Conservation (phyloP, 2,888 invertebrate species). For the Papilio elwesi region DNA sequence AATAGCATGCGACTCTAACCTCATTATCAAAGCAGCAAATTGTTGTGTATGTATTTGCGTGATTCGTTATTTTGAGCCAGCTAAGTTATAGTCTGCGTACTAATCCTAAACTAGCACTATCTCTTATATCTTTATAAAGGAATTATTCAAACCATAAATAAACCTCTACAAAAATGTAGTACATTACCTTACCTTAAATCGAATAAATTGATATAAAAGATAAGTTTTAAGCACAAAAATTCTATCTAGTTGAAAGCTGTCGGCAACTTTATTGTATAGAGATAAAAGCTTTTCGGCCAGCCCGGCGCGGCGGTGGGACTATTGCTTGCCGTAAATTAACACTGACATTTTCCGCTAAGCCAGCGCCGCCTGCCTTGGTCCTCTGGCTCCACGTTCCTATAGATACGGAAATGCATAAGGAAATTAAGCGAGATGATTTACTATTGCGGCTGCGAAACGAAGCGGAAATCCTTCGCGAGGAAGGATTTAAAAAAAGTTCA, state of each 20-base stretch:
- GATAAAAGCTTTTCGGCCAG: slow-evolving; percentile 33
- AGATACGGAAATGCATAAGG: slow-evolving; percentile 29
- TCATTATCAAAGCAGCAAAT: background rate
- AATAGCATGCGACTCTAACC: background rate
- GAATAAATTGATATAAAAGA: slow-evolving; percentile 9
- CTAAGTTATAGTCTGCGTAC: no score
- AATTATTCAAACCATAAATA: no score
- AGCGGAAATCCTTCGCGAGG: slow-evolving; percentile 8
- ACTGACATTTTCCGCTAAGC: slow-evolving; percentile 25
- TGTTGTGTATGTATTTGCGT: no score
- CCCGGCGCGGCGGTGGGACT: slow-evolving; percentile 31
- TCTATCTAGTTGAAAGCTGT: slow-evolving; percentile 9
- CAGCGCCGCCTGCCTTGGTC: slow-evolving; percentile 5
- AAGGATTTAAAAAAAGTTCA: background rate
- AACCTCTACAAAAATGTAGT: no score
- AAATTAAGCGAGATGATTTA: slow-evolving; percentile 32
- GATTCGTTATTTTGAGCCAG: no score
- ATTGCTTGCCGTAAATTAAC: slow-evolving; percentile 46
- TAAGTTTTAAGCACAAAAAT: slow-evolving; percentile 11
- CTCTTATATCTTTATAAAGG: no score
- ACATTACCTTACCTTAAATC: background rate
- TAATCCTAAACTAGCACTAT: no score
- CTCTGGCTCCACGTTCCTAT: slow-evolving; percentile 9
- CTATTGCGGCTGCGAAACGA: slow-evolving; percentile 13
- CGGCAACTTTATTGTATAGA: slow-evolving; percentile 17